Evolutionary conservation across 2,888 invertebrate species (phyloP), one percentile per base, ranked within the genome.

Genomic region (Agrotis ipsilon): DNA sequence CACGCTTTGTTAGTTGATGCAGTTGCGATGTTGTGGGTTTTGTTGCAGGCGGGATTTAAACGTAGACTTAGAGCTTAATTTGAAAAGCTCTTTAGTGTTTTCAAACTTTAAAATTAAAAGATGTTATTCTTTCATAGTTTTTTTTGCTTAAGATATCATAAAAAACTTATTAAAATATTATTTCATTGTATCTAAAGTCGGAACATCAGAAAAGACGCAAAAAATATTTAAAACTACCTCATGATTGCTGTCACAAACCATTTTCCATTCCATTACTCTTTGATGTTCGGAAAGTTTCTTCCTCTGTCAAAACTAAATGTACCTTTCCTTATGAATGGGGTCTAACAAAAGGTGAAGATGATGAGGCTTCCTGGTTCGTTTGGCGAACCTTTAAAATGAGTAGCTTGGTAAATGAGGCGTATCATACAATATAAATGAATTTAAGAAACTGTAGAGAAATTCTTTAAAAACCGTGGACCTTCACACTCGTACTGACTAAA

Each of bases 351-450:
- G 55, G 64, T 24, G 71, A 62, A 54, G 55, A 62, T 21, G 71
- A 68, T 64, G 77, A 55, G 64, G 72, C 65, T 77, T 72, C 75
- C 62, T 39, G 39, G 70, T 82, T 69, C 45, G 76, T 71, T 69
- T 61, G 52, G 55, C 32, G 49, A 55, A 49, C 21, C 57, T 61
- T 77, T 70, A 59, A 51, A 70, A 57, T 9, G 68, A 66, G 21
- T 11, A 54, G 21, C 58, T 27, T 7, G 9, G 46, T 18, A 48
- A 70, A 58, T 18, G 60, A 55, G 11, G 16, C 43, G 11, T 64
- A 65, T 51, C 49, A 16, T 21, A 19, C 24, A 18, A 67, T 43
- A n/a, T 18, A 43, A 48, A 32, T 45, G 32, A 55, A 63, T 52
- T 55, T 14, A 27, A 54, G 11, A 27, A 54, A 27, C n/a, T n/a